Evolutionary conservation across 2,113 vertebrate species (phyloP).

Genomic region (Neofelis nebulosa): DNA sequence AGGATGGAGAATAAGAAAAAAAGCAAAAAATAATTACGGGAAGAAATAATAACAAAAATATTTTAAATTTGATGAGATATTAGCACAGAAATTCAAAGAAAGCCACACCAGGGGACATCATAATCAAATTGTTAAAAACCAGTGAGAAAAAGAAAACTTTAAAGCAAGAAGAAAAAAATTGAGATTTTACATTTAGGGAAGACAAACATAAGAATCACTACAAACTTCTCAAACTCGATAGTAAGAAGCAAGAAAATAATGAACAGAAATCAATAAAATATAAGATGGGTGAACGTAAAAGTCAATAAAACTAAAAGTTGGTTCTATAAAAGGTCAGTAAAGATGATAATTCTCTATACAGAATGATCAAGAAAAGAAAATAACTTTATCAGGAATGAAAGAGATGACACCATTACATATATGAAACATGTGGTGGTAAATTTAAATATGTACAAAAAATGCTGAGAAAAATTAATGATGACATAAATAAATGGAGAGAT

Average conservation of each 20-base stretch:
- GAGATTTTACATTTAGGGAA: background rate
- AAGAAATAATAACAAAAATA: background rate
- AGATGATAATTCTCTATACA: background rate
- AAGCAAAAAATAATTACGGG: background rate
- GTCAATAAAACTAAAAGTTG: background rate
- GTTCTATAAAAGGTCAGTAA: background rate
- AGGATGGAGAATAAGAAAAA: background rate
- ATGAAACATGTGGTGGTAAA: background rate
- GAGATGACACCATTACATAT: background rate
- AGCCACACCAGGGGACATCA: background rate
- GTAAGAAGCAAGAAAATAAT: background rate
- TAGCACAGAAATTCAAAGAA: background rate
- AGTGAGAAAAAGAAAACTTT: background rate
- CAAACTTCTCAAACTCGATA: background rate
- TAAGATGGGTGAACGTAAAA: background rate
- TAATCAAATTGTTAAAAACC: background rate
- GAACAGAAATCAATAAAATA: background rate
- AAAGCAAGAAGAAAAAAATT: background rate
- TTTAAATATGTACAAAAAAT: background rate
- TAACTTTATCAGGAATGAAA: background rate
- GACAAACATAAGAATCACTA: background rate
- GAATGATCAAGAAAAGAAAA: background rate
- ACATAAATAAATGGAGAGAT: background rate
- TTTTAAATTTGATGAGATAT: background rate
- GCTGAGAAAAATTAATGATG: background rate